Base-by-base conservation (phyloP, 2,888 invertebrate genomes). In the Branchellion lobata region DNA sequence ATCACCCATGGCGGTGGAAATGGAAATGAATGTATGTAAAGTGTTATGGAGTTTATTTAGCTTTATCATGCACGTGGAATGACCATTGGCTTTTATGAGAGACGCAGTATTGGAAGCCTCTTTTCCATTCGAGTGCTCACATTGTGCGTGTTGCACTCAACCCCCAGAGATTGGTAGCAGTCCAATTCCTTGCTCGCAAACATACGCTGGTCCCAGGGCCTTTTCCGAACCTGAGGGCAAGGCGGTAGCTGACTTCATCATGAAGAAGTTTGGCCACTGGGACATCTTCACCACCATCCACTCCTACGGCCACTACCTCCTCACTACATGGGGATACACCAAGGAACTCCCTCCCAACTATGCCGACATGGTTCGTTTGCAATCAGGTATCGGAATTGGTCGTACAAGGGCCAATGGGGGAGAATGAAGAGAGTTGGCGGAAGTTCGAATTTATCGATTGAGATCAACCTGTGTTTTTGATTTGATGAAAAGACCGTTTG, bases 231-330 rank as follows among this genome's bases (percentile, higher is more conserved):
- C 81, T 5, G 83, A 83, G 78, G 80, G 82, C 5, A 34, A 65
- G 34, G 81, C 81, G 11, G 77, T 82, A 34, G 33, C 79, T n/a
- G 80, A 80, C 51, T 82, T 75, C 69, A 71, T 84, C 2, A 8
- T 68, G 47, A 40, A 68, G 31, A 65, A 33, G 51, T 34, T 71
- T 14, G 74, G 74, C 3, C 57, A 21, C 33, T 78, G 77, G 78
- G 79, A 72, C 27, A 57, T 81, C 24, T 94, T 92, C 85, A 84
- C 93, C 5, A 91, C 92, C 1, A 88, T 93, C 81, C 94, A 94
- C 85, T 92, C 93, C 57, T 93, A 90, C 84, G 92, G 92, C 0
- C 92, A 95, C 82, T 81, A 87, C 31, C 87, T 87, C 87, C 84
- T 88, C 85, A 83, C 85, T 8, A 87, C 88, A 0, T 88, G 86